Percentiles rank a stretch among this genome's conserved stretches.
phyloP scores from a whole-genome alignment of 2,888 invertebrate genomes.

The Dryobota labecula region DNA sequence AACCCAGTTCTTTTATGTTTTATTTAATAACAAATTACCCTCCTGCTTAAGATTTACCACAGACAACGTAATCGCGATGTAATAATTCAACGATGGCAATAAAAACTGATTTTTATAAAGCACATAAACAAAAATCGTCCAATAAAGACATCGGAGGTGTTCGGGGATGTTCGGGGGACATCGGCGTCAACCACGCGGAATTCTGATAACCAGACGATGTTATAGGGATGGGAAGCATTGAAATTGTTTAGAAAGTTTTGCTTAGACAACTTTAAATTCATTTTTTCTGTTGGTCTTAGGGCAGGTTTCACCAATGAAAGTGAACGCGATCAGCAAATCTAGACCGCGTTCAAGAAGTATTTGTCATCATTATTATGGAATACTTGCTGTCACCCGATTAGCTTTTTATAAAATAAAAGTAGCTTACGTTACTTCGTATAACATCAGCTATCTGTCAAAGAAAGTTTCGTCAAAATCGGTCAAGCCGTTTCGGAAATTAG shows the following conservation, averaged over 20 bases:
- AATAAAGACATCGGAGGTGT: constrained; percentile 74
- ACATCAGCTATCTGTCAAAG: no score
- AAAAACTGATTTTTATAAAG: constrained; percentile 68
- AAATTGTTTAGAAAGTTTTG: background rate
- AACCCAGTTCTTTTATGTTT: background rate
- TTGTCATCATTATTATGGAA: no score
- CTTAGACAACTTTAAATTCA: background rate
- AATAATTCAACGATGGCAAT: constrained; percentile 73
- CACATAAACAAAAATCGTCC: constrained; percentile 77
- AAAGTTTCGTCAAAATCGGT: no score
- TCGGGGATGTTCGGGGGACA: constrained; percentile 61
- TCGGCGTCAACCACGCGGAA: constrained; percentile 79
- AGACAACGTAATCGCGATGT: constrained; percentile 54
- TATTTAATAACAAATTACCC: constrained; percentile 41
- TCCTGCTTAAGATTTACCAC: constrained; percentile 33
- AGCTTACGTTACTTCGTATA: no score
- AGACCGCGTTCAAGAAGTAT: no score
- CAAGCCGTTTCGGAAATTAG: no score
- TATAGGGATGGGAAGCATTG: constrained; percentile 62
- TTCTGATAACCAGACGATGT: constrained; percentile 71
- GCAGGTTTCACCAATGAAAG: no score
- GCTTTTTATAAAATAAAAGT: no score
- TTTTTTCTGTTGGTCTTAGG: background rate
- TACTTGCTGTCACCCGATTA: no score
- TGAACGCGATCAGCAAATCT: no score